Base-by-base conservation (phyloP, 1,140 invertebrate species). In the Formica exsecta region DNA sequence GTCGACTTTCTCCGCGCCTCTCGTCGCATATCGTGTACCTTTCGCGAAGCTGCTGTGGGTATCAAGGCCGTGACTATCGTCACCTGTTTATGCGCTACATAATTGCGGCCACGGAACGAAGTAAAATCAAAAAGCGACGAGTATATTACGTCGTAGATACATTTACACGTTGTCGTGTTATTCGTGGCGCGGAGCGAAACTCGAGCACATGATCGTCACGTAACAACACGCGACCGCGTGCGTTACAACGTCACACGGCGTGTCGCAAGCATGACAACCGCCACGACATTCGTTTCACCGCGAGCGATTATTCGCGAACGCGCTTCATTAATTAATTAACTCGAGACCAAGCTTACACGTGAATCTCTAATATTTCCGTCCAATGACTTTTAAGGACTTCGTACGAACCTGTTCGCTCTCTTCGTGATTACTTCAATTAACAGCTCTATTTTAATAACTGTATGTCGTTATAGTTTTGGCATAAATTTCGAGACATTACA, bases 51-150 rank as follows among this genome's bases (percentile, higher is more conserved):
- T 9, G 59, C 79, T 44, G 36, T 7, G 54, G 38, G 8, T 83
- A 83, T 83, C 79, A 83, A 83, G 79, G 79, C 79, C 79, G 38
- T 16, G 79, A 61, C 68, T 83, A 29, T 62, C 79, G 79, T 74
- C 68, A 83, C 79, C 68, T 74, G 79, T 74, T 73, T 41, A 36
- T 25, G 68, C 54, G 79, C 79, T 48, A 74, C 29, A 44, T 83
- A 83, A 83, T 83, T 83, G 68, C 38, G 38, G 38, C 68, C 57
- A 38, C 54, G 68, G 68, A 62, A 83, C 79, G 79, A 22, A 44
- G 51, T 29, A 73, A 73, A 83, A 73, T 83, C 79, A 54, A 68
- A 64, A 32, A 54, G 64, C 74, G 38, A 29, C 32, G 36, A 22
- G 19, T 16, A 38, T 44, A 71, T 81, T 81, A 59, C 79, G 38